Conservation (phyloP, 2,797 vertebrate genomes). For the Steatocranus sp. region DNA sequence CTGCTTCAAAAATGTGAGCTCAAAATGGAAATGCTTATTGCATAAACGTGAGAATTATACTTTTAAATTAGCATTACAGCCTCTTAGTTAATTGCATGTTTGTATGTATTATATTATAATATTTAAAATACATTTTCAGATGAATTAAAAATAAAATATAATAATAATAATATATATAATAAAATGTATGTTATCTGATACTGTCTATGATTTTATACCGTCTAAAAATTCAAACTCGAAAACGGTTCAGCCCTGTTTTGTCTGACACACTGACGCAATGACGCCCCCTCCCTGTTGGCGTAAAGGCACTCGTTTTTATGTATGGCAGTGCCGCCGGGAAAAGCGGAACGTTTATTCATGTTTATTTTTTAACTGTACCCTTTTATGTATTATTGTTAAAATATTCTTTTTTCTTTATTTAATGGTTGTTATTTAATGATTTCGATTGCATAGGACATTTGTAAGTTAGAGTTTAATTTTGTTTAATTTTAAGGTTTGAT, state of each 20-base stretch:
- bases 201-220: not conserved
- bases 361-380: not conserved
- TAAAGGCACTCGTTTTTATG: not conserved
- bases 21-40: not conserved
- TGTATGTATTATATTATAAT: not conserved
- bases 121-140: not conserved
- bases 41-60: not conserved
- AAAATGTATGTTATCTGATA: not conserved
- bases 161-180: not conserved
- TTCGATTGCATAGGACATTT: not conserved
- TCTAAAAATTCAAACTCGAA: conserved; percentile 44
- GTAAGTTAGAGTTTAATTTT: not conserved
- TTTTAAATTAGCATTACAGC: not conserved
- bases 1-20: not conserved
- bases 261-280: conserved; percentile 31
- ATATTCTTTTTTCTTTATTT: accelerated
- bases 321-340: not conserved
- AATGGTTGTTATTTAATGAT: not conserved
- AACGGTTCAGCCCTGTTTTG: conserved; percentile 45
- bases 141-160: not conserved
- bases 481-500: not conserved
- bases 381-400: not conserved
- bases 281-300: not conserved
- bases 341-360: not conserved
- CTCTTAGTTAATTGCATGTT: not conserved